Evolutionary conservation across 2,888 invertebrate species (phyloP).

Genomic region (Melanostoma scalare): DNA sequence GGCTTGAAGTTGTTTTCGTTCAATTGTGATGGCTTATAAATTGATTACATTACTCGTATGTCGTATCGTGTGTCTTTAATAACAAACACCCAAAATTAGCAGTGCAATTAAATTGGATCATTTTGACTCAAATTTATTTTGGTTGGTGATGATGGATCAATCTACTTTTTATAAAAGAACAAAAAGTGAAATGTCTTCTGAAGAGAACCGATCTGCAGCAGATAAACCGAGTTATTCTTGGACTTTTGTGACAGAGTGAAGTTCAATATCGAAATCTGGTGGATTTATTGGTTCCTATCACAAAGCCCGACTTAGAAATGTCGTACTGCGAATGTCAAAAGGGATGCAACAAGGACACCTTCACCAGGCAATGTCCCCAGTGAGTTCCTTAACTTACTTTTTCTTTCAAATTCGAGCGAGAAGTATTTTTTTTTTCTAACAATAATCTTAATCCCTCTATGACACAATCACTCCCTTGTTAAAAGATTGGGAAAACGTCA

Average conservation of each 20-base stretch:
- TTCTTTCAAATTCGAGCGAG: no score
- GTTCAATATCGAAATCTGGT: no score
- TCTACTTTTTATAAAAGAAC: neutral
- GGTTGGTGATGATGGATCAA: constrained; percentile 18
- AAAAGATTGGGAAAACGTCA: no score
- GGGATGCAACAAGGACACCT: no score
- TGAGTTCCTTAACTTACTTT: no score
- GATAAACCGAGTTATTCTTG: constrained; percentile 14
- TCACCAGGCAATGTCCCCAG: no score
- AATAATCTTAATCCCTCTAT: no score
- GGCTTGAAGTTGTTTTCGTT: neutral
- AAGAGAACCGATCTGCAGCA: constrained; percentile 29
- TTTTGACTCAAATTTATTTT: constrained; percentile 20
- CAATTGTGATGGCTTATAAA: neutral
- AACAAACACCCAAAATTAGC: neutral
- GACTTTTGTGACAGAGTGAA: constrained; percentile 1
- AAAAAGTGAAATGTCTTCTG: neutral
- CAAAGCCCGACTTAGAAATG: no score
- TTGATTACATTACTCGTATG: neutral
- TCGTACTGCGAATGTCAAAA: no score
- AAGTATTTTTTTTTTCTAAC: no score
- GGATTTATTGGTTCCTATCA: no score
- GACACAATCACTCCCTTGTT: no score
- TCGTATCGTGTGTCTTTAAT: neutral
- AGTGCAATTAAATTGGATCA: neutral